Base-by-base conservation (phyloP, 2,113 vertebrate genomes). In the Tapirus terrestris region DNA sequence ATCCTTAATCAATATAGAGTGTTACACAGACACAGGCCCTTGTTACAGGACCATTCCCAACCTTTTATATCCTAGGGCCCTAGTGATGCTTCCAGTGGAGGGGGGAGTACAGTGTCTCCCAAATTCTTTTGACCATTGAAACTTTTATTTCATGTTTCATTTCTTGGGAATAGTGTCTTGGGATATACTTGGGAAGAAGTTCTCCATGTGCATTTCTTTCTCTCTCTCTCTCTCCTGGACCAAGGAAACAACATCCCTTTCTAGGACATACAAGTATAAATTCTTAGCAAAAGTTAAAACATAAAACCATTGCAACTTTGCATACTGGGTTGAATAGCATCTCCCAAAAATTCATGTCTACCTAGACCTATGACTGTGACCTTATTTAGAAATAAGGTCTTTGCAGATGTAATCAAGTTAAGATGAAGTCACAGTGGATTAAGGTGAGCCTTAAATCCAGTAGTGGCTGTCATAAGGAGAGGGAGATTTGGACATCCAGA, bases 261-360 rank as follows among this genome's bases (percentile, higher is more conserved):
- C 27, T n/a, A 76, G 36, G 63, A 68, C 13, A n/a, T 25, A 77
- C 70, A 97, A 91, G 61, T 80, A 94, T 51, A 97, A 81, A 73
- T 89, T 85, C 79, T 95, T 80, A 94, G 86, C n/a, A 80, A 93
- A 90, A 67, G 16, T 68, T 79, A 29, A 97, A 68, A 80, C 43
- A 56, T 29, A 91, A 93, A 92, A 80, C 18, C 60, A 67, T 12
- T 39, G 8, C 45, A 77, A 76, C 39, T 91, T 61, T 81, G 39
- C 73, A 67, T 56, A 60, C 10, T 70, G 56, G 8, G 16, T 80
- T 94, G 18, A 92, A 79, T 7, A 36, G 0, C 51, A 21, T 73
- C 61, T 94, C n/a, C n/a, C 43, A 23, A 13, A 96, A 91, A 80
- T 72, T 63, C 33, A 43, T 31, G 31, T 88, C 31, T 21, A 56